Evolutionary conservation across 2,888 invertebrate genomes (phyloP).

Genomic region (Rotaria macrura): DNA sequence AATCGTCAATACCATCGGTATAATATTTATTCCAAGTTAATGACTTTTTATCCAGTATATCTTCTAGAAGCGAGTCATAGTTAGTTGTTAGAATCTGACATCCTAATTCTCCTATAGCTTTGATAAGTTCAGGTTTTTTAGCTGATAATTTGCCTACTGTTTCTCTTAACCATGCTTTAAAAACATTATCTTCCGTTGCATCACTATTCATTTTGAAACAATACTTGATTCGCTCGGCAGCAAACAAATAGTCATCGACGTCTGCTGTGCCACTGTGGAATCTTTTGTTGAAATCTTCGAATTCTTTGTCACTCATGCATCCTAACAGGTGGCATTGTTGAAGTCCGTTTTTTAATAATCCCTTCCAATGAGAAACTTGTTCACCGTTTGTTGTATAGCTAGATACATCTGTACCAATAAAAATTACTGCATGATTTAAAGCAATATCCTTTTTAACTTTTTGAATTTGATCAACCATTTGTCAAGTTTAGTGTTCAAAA

Average conservation of each 20-base stretch:
- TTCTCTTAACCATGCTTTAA: neutral
- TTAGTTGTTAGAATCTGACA: neutral
- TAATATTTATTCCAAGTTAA: neutral
- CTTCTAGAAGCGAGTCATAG: neutral
- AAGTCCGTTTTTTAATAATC: neutral
- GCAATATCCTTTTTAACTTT: too few relatives aligned
- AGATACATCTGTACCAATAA: neutral
- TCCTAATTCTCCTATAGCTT: neutral
- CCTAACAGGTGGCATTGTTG: neutral
- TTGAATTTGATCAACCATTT: too few relatives aligned
- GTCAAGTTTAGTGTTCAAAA: too few relatives aligned
- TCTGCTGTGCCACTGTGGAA: neutral
- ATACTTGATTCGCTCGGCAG: neutral
- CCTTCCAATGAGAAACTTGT: neutral
- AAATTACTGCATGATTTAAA: too few relatives aligned
- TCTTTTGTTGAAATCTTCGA: neutral
- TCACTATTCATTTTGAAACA: neutral
- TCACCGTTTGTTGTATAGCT: neutral
- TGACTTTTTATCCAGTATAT: neutral
- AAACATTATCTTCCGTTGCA: neutral
- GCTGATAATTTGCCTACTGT: neutral
- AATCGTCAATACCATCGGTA: neutral
- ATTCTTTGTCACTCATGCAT: neutral
- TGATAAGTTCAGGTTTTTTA: neutral
- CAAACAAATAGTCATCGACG: neutral